Evolutionary conservation across 2,797 vertebrate genomes (phyloP).

Genomic region (Micrastur ruficollis): DNA sequence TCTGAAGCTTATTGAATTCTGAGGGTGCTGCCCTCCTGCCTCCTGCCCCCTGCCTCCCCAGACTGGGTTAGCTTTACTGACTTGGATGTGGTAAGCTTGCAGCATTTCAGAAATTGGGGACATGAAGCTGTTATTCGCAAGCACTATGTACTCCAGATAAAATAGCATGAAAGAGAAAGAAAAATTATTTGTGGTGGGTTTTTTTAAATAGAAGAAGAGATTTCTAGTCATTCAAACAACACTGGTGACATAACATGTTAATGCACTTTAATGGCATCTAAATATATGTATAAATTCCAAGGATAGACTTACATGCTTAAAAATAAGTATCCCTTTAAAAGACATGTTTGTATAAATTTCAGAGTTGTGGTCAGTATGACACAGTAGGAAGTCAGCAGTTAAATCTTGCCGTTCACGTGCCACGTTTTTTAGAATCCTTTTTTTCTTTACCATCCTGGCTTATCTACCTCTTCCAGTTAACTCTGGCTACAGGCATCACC

Average conservation of each 20-base stretch:
- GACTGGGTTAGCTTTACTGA: neutral
- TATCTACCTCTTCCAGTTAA: neutral
- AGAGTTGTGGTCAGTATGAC: neutral
- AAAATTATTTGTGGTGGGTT: neutral
- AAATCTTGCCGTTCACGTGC: neutral
- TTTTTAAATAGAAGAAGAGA: neutral
- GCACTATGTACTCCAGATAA: neutral
- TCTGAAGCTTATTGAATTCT: neutral
- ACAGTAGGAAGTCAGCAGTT: neutral
- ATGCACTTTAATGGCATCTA: neutral
- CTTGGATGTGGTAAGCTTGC: neutral
- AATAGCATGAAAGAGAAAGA: neutral
- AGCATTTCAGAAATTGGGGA: neutral
- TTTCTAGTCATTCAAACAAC: neutral
- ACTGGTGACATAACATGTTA: neutral
- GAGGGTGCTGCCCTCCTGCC: neutral
- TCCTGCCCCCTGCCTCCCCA: neutral
- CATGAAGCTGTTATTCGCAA: neutral
- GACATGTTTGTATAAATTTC: neutral
- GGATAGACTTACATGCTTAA: neutral
- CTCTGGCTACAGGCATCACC: neutral
- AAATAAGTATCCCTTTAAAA: neutral
- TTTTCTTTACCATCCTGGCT: neutral
- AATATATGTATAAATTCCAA: neutral
- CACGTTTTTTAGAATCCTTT: neutral